Evolutionary conservation across 1,140 invertebrate species (phyloP), one percentile per base, ranked within the genome.

Genomic region (Drosophila yakuba): DNA sequence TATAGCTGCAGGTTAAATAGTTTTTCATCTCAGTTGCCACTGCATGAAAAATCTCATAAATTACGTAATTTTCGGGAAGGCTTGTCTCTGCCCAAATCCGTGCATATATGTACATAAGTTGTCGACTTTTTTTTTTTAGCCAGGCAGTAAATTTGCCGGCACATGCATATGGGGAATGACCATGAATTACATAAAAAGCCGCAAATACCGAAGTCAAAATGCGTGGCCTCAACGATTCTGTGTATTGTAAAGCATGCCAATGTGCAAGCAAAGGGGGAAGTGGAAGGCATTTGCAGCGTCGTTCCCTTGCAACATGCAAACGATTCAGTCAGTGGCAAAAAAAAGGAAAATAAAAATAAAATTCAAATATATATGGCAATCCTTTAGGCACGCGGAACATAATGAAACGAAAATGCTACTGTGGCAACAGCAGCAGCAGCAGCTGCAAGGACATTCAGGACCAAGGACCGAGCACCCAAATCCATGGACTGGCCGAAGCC

Each of bases 161-260:
- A 60, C 48, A 39, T 59, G 57, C 45, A 77, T 39, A 72, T 74
- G 68, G 66, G 66, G 72, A 88, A 84, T 89, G 80, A 83, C 84
- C 84, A 89, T 89, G 84, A 89, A 89, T 89, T 89, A 89, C 84
- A 89, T 89, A 89, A 89, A 86, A 89, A 89, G 80, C 84, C 85
- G 84, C 84, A 89, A 89, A 89, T 89, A 83, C 84, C 84, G 84
- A 89, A 89, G 84, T 89, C 84, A 84, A 89, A 89, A 89, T 89
- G 84, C 80, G 80, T 88, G 77, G 84, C 67, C 77, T 78, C 73
- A 88, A 80, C 56, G 77, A 35, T 56, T 50, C 38, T 69, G 63
- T 20, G 45, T 44, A 28, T 51, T 50, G 41, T 51, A 81, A 84
- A 79, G 80, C 80, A 84, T 86, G 54, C 72, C 79, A 74, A 74